Evolutionary conservation across 2,113 vertebrate species (phyloP).

Genomic region (Cromileptes altivelis): DNA sequence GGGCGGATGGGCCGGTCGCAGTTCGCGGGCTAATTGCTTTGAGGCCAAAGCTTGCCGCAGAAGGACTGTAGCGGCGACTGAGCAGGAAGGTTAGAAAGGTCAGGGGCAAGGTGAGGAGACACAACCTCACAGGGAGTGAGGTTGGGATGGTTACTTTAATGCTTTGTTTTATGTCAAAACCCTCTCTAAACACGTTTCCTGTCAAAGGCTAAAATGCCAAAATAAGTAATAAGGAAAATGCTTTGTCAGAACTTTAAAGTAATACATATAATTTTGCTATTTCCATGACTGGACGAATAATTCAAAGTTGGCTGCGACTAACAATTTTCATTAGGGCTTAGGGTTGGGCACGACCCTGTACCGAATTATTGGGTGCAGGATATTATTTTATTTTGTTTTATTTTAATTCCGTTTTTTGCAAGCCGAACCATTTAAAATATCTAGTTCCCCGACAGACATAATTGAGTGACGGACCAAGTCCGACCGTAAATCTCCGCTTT

Average conservation of each 20-base stretch:
- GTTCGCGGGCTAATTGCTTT: conserved; percentile 65
- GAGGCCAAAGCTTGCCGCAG: conserved; percentile 18
- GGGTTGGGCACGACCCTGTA: too few relatives aligned
- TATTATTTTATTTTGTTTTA: too few relatives aligned
- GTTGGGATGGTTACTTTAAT: neutral
- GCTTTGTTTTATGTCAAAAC: neutral
- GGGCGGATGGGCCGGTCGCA: neutral
- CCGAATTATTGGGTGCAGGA: too few relatives aligned
- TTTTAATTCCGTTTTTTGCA: too few relatives aligned
- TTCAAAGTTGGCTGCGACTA: too few relatives aligned
- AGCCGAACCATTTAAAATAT: too few relatives aligned
- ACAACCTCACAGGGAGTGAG: neutral
- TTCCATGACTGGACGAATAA: too few relatives aligned
- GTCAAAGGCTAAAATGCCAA: neutral
- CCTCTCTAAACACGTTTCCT: neutral
- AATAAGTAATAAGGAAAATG: neutral
- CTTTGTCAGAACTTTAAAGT: neutral
- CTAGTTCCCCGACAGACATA: too few relatives aligned
- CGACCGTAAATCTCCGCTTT: too few relatives aligned
- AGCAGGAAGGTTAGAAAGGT: conserved; percentile 10
- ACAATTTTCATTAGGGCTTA: too few relatives aligned
- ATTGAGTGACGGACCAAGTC: too few relatives aligned
- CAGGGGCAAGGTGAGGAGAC: neutral
- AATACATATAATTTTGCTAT: neutral
- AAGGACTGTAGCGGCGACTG: conserved; percentile 1